A percentile compares a stretch with the other conserved stretches of the same genome.
These are phyloP conservation scores for Trachurus trachurus DNA, from an alignment of 2,797 vertebrate species.

Conservation along the genomic window DNA sequence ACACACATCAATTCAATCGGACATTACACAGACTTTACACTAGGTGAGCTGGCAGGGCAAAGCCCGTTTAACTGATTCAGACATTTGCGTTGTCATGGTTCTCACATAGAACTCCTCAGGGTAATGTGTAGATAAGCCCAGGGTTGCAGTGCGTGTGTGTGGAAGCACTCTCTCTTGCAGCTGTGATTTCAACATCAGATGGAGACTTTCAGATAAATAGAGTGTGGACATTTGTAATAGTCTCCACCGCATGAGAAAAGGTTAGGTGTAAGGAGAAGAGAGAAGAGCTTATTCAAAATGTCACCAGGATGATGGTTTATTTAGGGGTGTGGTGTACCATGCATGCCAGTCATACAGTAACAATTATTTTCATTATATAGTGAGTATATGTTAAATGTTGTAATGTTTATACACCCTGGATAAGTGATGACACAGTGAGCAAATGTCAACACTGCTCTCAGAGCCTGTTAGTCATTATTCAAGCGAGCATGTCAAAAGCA, in stretches of 20 bases:
- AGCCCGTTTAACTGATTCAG: not conserved
- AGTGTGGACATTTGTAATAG: not conserved
- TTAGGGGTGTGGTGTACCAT: not conserved
- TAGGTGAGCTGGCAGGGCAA: not conserved
- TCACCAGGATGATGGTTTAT: not conserved
- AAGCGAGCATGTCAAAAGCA: constrained; percentile 17
- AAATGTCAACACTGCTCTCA: constrained; percentile 7
- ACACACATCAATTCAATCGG: too few species aligned
- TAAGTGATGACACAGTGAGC: not conserved
- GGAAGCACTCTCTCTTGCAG: not conserved
- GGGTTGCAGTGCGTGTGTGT: too few species aligned
- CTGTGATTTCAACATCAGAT: constrained; percentile 27
- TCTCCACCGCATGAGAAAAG: constrained; percentile 2
- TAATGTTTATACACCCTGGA: not conserved
- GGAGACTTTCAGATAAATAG: constrained; percentile 19
- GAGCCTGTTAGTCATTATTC: constrained; percentile 21
- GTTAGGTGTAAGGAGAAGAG: not conserved
- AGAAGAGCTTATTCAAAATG: not conserved
- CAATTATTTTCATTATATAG: not conserved
- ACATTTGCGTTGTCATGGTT: not conserved
- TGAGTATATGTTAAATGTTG: not conserved
- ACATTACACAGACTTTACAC: not conserved
- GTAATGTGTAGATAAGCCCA: not conserved
- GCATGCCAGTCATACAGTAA: not conserved
- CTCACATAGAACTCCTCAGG: not conserved